phyloP scores from a whole-genome alignment of 2,888 invertebrate species.

The Chrysodeixis includens region DNA sequence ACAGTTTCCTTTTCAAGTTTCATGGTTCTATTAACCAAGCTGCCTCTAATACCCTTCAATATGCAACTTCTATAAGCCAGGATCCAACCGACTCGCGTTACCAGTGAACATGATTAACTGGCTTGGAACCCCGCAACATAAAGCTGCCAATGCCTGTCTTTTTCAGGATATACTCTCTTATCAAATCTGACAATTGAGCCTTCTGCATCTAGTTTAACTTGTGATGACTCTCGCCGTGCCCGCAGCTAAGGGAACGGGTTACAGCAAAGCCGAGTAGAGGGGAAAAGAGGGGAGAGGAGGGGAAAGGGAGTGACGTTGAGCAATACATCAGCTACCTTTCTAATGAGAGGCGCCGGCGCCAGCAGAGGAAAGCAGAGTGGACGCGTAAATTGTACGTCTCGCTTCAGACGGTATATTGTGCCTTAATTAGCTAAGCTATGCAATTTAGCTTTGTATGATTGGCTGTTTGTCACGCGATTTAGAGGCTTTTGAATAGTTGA shows the following conservation, averaged over 20 bases:
- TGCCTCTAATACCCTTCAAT: too few relatives aligned
- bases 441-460: constrained; percentile 20
- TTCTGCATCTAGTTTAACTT: constrained; percentile 17
- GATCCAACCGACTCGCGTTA: too few relatives aligned
- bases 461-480: neutral
- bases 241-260: constrained; percentile 32
- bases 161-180: too few relatives aligned
- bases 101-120: too few relatives aligned
- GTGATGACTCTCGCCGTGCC: constrained; percentile 39
- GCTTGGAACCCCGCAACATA: too few relatives aligned
- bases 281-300: constrained; percentile 5
- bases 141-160: too few relatives aligned
- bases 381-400: constrained; percentile 47
- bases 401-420: constrained; percentile 33
- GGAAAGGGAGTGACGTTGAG: constrained; percentile 23
- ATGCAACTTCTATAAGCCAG: too few relatives aligned
- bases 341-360: constrained; percentile 56
- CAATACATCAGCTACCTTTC: constrained; percentile 56
- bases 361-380: constrained; percentile 47
- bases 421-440: constrained; percentile 43
- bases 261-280: too few relatives aligned
- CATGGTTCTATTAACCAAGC: too few relatives aligned
- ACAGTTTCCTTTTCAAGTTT: too few relatives aligned
- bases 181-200: neutral
- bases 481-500: neutral